Evolutionary conservation across 2,113 vertebrate genomes (phyloP).

Genomic region (Sturnus vulgaris): DNA sequence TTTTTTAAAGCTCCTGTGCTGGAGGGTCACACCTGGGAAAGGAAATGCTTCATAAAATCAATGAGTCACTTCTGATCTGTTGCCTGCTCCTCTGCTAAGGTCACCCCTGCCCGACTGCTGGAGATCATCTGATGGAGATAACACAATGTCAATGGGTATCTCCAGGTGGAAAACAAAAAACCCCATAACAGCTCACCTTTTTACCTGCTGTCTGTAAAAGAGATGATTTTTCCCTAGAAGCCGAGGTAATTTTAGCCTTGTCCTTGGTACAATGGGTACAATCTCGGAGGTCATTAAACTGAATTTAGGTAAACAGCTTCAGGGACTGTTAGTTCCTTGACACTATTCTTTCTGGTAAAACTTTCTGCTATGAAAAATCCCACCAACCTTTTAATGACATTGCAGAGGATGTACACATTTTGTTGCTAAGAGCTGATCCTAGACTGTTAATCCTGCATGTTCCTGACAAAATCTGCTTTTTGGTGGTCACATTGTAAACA

Average conservation of each 20-base stretch:
- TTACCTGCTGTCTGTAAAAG: neutral
- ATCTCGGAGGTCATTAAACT: neutral
- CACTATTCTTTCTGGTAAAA: neutral
- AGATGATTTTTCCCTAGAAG: neutral
- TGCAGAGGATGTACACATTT: neutral
- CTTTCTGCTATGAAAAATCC: neutral
- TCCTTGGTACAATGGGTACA: fast-evolving
- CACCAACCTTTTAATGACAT: neutral
- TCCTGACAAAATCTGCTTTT: neutral
- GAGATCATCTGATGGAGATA: neutral
- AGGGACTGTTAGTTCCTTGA: neutral
- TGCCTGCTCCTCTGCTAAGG: neutral
- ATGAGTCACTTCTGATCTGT: neutral
- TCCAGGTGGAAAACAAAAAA: neutral
- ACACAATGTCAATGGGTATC: neutral
- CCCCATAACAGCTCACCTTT: neutral
- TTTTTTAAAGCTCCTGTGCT: neutral
- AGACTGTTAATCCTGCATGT: neutral
- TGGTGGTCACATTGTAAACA: neutral
- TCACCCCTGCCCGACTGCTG: neutral
- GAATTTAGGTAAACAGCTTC: neutral
- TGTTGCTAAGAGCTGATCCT: neutral
- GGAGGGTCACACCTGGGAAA: neutral
- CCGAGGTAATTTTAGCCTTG: neutral
- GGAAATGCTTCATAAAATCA: neutral